phyloP scores from a whole-genome alignment of 2,797 vertebrate species.

The Rhinophrynus dorsalis region DNA sequence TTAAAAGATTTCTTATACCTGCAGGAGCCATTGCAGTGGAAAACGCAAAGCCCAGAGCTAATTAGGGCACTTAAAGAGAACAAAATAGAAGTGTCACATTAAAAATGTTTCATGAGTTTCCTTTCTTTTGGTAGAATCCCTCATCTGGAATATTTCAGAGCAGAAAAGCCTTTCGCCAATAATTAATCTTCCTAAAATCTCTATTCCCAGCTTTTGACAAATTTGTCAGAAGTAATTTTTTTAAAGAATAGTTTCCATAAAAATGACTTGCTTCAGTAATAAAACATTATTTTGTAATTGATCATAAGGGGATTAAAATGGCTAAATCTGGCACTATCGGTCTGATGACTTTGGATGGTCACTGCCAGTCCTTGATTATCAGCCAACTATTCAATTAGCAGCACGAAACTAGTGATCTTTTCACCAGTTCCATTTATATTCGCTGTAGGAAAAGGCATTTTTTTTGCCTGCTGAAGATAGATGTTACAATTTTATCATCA shows the following conservation, averaged over 20 bases:
- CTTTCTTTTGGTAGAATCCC: slow-evolving; percentile 17
- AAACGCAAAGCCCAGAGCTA: slow-evolving; percentile 36
- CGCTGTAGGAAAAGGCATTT: slow-evolving; percentile 37
- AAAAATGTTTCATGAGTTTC: slow-evolving; percentile 29
- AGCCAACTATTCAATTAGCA: slow-evolving; percentile 71
- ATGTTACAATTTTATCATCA: slow-evolving; percentile 43
- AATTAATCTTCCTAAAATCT: slow-evolving; percentile 45
- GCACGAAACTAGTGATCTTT: slow-evolving; percentile 57
- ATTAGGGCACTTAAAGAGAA: slow-evolving; percentile 23
- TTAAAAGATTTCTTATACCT: neutral
- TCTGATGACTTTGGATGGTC: slow-evolving; percentile 54
- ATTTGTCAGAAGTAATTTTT: slow-evolving; percentile 44
- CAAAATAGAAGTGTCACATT: slow-evolving; percentile 8
- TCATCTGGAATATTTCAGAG: slow-evolving; percentile 15
- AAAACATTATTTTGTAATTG: slow-evolving; percentile 58
- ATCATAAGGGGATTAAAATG: slow-evolving; percentile 57
- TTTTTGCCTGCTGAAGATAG: slow-evolving; percentile 48
- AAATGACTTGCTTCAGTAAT: slow-evolving; percentile 52
- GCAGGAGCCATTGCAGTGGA: slow-evolving; percentile 26
- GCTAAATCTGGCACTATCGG: slow-evolving; percentile 49
- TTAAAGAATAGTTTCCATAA: slow-evolving; percentile 37
- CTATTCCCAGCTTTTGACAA: slow-evolving; percentile 47
- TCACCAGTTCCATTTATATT: slow-evolving; percentile 55
- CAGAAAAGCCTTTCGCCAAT: slow-evolving; percentile 9
- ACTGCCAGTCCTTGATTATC: slow-evolving; percentile 58